Base-by-base conservation (phyloP, 2,888 invertebrate genomes). In the Drosophila multiciliata region DNA sequence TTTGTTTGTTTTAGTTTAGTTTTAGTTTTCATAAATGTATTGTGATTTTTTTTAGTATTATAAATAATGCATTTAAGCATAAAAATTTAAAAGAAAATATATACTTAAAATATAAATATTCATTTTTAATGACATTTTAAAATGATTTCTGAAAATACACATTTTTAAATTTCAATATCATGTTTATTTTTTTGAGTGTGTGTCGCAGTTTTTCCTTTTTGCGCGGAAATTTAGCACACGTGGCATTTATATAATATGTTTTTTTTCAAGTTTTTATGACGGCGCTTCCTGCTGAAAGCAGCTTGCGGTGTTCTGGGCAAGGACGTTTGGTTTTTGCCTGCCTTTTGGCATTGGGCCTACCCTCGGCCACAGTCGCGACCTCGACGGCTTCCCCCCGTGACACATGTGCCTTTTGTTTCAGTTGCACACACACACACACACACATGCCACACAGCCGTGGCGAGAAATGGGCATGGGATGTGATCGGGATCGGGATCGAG, bases 161-260 rank as follows among this genome's bases (percentile, higher is more conserved):
- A 29, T 7, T 20, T 45, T 40, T 4, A 2, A 2, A 17, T 12
- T 20, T 42, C 20, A 12, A 42, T 0, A 6, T 45, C 2, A 12
- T 12, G 5, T 0, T 5, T 8, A 23, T 54, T 54, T 55, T 26
- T 15, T 11, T 3, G 45, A 54, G 54, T 53, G 53, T 53, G 15
- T 35, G 65, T 53, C 40, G 57, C 65, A 36, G 82, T 69, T 76
- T 79, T 79, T 74, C 79, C 74, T 64, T 66, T 74, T 74, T 72
- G 78, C 82, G 89, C 86, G 88, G 81, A 81, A 88, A 83, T 90
- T 83, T 78, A 79, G 83, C 87, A 87, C 90, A 90, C 90, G 87
- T 87, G 87, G 76, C 88, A 55, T 15, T 29, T n/a, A 55, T 55
- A 55, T n/a, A 8, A 15, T 17, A 9, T 17, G 9, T 11, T 20